These are phyloP conservation scores for Plagodis dolabraria DNA, from an alignment of 2,888 invertebrate species.

Conservation along the genomic window DNA sequence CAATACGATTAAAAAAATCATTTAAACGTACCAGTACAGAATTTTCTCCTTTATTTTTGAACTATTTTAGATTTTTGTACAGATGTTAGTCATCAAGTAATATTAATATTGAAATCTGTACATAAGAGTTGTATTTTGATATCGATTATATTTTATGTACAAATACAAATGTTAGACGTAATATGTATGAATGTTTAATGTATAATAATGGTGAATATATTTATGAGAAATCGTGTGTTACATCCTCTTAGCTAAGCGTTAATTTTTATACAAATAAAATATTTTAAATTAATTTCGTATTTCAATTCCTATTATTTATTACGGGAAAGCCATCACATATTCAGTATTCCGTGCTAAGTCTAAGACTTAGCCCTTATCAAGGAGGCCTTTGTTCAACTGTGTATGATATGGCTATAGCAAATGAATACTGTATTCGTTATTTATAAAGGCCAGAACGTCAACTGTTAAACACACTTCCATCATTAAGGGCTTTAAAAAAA, in stretches of 20 bases:
- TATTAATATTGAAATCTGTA: constrained; percentile 26
- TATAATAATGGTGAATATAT: constrained; percentile 8
- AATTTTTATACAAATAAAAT: constrained; percentile 59
- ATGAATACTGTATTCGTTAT: too few species aligned
- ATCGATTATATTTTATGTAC: constrained; percentile 2
- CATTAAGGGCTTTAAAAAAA: too few species aligned
- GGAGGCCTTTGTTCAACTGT: too few species aligned
- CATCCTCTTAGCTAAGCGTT: constrained; percentile 58
- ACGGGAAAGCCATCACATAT: too few species aligned
- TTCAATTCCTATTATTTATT: too few species aligned
- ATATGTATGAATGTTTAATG: constrained; percentile 28
- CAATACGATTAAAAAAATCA: constrained; percentile 1
- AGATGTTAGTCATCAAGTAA: background rate
- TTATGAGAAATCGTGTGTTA: constrained; percentile 35
- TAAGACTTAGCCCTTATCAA: too few species aligned
- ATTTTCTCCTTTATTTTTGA: background rate
- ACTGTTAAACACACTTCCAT: too few species aligned
- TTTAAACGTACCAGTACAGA: background rate
- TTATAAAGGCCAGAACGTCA: too few species aligned
- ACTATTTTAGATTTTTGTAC: background rate
- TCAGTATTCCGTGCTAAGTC: too few species aligned
- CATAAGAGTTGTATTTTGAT: constrained; percentile 25
- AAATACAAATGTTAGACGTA: constrained; percentile 11
- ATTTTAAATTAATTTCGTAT: constrained; percentile 18
- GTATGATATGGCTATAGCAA: too few species aligned